Base-by-base conservation (phyloP, 1,140 invertebrate genomes). In the Matsumurasca onukii region DNA sequence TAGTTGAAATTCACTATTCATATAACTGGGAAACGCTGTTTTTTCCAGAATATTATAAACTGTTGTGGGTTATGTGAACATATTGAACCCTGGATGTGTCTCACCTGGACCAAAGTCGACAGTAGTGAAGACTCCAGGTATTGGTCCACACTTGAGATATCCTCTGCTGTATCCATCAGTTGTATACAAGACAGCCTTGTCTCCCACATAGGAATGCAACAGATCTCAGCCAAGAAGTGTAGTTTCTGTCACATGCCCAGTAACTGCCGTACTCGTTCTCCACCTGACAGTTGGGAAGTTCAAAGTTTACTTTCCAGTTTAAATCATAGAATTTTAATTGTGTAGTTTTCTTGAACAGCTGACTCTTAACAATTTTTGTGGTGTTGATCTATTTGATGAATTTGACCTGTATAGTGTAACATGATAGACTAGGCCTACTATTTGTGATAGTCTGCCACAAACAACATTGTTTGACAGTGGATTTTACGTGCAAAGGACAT, bases 191-290 rank as follows among this genome's bases (percentile, higher is more conserved):
- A 95, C 79, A 0, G 92, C 88, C 3, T 88, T 84, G 31, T 85
- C 73, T 2, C 83, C 84, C 0, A 95, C 82, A 73, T 89, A 83
- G 2, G 74, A 70, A 1, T 77, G 71, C 1, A 91, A 83, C 49
- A 91, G 81, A 70, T 92, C 85, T 79, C 17, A 93, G 72, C 76
- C 83, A 84, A 24, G 74, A 76, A 72, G 83, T 86, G 74, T 95
- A 94, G 3, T 84, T 77, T 31, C 80, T 80, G 76, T 95, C 91
- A 75, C 88, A 92, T 17, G 86, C 86, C 51, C 67, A 64, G 75
- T 89, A 94, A 73, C 90, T 93, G 17, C 94, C 95, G 75, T 96
- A 97, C 78, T 97, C 95, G 77, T 97, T 97, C 83, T 97, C 95
- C 20, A 96, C 86, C 83, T 94, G 91, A 17, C n/a, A n/a, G n/a